Percentiles rank a stretch among this genome's conserved stretches.
These are phyloP conservation scores for Eledona agricola DNA, from an alignment of 2,888 invertebrate species.

Conservation along the genomic window DNA sequence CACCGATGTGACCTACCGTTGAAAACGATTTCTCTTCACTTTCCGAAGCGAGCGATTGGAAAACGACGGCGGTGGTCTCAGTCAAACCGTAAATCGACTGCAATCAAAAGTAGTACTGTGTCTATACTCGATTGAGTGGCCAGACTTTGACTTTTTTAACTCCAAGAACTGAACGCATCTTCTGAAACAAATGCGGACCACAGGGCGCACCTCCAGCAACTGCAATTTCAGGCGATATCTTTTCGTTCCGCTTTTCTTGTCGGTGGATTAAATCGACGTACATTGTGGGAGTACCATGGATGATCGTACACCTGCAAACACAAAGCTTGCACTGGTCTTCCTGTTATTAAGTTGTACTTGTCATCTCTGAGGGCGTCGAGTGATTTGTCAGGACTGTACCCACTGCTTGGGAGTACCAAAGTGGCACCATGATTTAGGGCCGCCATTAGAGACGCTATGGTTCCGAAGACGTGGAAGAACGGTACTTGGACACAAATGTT, in stretches of 20 bases:
- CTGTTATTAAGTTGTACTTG: conserved; percentile 62
- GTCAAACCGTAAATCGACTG: conserved; percentile 71
- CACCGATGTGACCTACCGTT: conserved; percentile 67
- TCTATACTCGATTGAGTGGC: neutral
- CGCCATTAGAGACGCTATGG: conserved; percentile 69
- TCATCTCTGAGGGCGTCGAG: conserved; percentile 73
- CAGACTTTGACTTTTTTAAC: conserved; percentile 65
- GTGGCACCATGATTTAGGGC: conserved; percentile 70
- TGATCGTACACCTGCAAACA: conserved; percentile 70
- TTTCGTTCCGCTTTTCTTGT: conserved; percentile 62
- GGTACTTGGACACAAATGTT: conserved; percentile 75
- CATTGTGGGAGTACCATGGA: conserved; percentile 89
- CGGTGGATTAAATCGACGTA: conserved; percentile 76
- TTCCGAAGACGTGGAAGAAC: conserved; percentile 84
- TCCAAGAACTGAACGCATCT: conserved; percentile 63
- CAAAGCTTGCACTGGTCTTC: conserved; percentile 1
- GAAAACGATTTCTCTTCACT: conserved; percentile 59
- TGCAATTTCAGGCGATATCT: conserved; percentile 66
- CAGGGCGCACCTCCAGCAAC: conserved; percentile 79
- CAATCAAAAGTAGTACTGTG: conserved; percentile 34
- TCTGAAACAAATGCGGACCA: conserved; percentile 68
- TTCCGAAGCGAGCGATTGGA: conserved; percentile 66
- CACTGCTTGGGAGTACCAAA: conserved; percentile 68
- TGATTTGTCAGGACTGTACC: conserved; percentile 70
- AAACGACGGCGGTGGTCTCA: conserved; percentile 66